A percentile compares a stretch with the other conserved stretches of the same genome.
These are phyloP conservation scores for Phalacrocorax brasilianus DNA, from an alignment of 2,113 vertebrate species.

Conservation along the genomic window DNA sequence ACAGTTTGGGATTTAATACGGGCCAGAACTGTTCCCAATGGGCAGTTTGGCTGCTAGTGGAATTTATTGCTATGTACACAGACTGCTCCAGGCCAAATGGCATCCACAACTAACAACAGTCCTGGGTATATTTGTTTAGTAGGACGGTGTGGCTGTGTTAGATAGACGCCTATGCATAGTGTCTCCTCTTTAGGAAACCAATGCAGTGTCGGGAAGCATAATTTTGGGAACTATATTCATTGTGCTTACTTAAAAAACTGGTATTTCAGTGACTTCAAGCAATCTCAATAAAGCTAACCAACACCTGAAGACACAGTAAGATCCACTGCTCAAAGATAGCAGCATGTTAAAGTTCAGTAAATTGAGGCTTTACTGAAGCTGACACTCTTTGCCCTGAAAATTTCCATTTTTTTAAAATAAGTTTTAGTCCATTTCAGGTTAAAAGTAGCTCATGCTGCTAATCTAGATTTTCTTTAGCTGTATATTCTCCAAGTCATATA, in stretches of 20 bases:
- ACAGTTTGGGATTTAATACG: background rate
- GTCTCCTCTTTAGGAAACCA: background rate
- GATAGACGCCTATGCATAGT: background rate
- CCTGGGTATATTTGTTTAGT: background rate
- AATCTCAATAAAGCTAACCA: background rate
- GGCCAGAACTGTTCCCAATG: background rate
- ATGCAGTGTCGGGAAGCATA: rapidly evolving
- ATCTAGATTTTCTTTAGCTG: background rate
- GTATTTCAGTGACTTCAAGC: background rate
- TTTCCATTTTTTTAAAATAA: background rate
- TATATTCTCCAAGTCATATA: background rate
- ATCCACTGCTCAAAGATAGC: background rate
- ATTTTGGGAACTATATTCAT: background rate
- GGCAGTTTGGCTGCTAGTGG: background rate
- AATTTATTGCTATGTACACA: background rate
- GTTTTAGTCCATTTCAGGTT: background rate
- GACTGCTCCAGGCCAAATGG: background rate
- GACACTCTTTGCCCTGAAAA: background rate
- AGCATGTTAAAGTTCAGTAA: background rate
- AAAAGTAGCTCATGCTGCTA: background rate
- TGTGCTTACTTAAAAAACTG: background rate
- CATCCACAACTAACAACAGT: background rate
- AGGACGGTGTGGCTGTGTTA: background rate
- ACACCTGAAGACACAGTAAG: background rate
- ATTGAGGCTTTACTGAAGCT: background rate